A percentile compares a stretch with the other conserved stretches of the same genome.
Evolutionary conservation across 1,140 invertebrate species (phyloP).

Genomic region (Heterodera carotae): DNA sequence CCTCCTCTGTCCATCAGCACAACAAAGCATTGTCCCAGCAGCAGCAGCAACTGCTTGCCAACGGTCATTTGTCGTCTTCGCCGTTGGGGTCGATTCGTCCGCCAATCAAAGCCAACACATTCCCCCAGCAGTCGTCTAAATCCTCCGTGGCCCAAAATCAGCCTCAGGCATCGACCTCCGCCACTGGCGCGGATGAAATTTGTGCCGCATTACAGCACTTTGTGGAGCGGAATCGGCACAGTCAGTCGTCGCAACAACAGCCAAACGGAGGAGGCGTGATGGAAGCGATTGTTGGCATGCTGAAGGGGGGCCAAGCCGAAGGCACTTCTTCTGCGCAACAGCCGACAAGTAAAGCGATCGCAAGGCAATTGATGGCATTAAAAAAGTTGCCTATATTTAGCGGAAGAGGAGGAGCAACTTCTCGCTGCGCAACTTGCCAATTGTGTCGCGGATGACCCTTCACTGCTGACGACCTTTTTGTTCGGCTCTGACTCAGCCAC

Average conservation of each 20-base stretch:
- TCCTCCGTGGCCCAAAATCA: background rate
- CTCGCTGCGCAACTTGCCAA: constrained; percentile 1
- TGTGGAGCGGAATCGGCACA: constrained; percentile 38
- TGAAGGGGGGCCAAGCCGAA: background rate
- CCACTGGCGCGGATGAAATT: constrained; percentile 41
- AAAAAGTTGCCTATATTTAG: background rate
- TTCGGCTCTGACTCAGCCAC: background rate
- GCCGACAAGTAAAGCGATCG: background rate
- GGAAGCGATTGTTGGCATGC: background rate
- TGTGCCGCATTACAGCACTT: constrained; percentile 51
- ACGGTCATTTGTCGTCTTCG: background rate
- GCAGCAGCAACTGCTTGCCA: background rate
- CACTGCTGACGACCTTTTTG: background rate
- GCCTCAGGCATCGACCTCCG: background rate
- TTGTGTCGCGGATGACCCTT: background rate
- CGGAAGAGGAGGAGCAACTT: background rate
- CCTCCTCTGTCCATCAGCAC: background rate
- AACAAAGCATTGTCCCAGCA: background rate
- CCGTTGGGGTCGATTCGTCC: background rate
- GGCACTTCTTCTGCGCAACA: background rate
- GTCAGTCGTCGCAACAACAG: background rate
- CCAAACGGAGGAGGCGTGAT: background rate
- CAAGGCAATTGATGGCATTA: background rate
- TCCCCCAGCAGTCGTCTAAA: background rate
- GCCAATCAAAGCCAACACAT: background rate